Evolutionary conservation across 2,797 vertebrate genomes (phyloP).

Genomic region (Glyptemys insculpta): DNA sequence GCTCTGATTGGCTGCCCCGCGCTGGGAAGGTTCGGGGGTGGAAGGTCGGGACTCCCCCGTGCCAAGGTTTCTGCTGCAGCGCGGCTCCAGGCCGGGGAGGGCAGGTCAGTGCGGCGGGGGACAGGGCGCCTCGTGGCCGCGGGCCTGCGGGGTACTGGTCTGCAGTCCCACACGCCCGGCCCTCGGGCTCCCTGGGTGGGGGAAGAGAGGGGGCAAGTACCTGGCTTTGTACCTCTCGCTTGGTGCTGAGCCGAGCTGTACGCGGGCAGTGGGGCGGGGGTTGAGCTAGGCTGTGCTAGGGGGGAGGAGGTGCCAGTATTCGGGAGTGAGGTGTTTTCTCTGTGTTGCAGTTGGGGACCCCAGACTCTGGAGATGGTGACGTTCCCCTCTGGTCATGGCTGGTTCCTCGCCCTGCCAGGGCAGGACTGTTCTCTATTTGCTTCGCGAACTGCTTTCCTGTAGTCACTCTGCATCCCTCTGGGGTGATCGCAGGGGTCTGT

Average conservation of each 20-base stretch:
- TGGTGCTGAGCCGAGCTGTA: no score
- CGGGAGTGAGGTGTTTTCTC: no score
- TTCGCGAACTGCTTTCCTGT: background rate
- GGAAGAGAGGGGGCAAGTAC: no score
- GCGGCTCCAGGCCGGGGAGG: no score
- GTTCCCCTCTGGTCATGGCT: background rate
- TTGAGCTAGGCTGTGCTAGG: background rate
- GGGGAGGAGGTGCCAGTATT: background rate
- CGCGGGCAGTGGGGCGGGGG: no score
- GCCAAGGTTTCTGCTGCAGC: no score
- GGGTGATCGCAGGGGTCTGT: background rate
- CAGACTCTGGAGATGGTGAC: background rate
- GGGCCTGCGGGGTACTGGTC: background rate
- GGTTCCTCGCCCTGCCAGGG: background rate
- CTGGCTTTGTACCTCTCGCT: no score
- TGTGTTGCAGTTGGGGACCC: background rate
- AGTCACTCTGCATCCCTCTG: background rate
- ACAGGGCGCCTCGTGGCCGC: no score
- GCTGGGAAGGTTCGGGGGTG: no score
- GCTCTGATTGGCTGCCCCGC: background rate
- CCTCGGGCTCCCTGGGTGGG: no score
- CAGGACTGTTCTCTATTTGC: background rate
- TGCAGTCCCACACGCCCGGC: background rate
- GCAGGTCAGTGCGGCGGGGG: background rate
- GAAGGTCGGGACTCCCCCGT: background rate